These are phyloP conservation scores for Catostomus latipinnis DNA, from an alignment of 2,797 vertebrate genomes.

Conservation along the genomic window DNA sequence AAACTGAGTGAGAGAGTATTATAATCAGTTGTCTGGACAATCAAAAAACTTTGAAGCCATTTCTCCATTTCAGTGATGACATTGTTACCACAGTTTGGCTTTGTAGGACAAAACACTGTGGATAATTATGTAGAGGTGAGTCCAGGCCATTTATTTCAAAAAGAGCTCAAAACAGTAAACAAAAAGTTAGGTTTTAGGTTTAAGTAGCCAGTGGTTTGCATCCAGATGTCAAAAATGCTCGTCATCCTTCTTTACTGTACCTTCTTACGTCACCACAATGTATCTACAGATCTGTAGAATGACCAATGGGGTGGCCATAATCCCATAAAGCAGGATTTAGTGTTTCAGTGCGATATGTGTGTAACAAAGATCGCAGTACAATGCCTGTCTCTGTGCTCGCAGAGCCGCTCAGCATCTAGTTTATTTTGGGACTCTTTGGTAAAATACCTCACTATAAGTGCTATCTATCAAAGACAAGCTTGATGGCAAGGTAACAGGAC, in stretches of 20 bases:
- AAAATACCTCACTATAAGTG: not conserved
- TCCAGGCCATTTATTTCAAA: not conserved
- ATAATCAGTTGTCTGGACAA: too few species aligned
- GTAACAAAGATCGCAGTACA: constrained; percentile 72
- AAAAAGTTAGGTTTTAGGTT: not conserved
- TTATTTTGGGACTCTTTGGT: not conserved
- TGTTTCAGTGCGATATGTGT: constrained; percentile 68
- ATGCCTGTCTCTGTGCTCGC: constrained; percentile 66
- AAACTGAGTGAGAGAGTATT: too few species aligned
- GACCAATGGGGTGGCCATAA: constrained; percentile 63
- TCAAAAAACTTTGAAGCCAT: too few species aligned
- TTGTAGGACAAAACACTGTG: not conserved
- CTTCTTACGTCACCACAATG: constrained; percentile 49
- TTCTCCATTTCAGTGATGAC: too few species aligned
- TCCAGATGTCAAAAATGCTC: not conserved
- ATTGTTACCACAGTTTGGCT: too few species aligned
- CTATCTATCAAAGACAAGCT: not conserved
- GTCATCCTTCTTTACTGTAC: not conserved
- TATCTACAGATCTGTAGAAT: constrained; percentile 59
- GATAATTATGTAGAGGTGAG: too few species aligned
- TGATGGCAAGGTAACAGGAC: not conserved
- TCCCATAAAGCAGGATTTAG: constrained; percentile 72
- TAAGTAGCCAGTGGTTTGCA: not conserved
- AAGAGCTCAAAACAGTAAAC: not conserved
- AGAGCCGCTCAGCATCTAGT: constrained; percentile 10